Percentiles rank a stretch among this genome's conserved stretches.
Evolutionary conservation across 1,140 invertebrate genomes (phyloP).

Genomic region (Lerema accius): DNA sequence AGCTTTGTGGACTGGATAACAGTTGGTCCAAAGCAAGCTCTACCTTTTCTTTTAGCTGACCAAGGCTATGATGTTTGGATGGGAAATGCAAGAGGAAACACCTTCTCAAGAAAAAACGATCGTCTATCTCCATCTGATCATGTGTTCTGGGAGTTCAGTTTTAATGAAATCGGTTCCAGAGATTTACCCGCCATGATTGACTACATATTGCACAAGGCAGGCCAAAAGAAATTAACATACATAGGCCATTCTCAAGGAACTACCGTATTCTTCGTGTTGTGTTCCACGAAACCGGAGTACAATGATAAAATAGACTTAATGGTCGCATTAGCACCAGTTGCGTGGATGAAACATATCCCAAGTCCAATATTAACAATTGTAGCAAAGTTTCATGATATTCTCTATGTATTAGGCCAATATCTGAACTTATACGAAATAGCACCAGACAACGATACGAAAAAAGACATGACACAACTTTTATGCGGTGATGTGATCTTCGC

Average conservation of each 20-base stretch:
- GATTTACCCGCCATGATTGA: constrained; percentile 87
- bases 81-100: constrained; percentile 87
- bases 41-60: constrained; percentile 67
- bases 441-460: constrained; percentile 36
- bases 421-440: constrained; percentile 26
- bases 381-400: no score
- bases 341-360: constrained; percentile 77
- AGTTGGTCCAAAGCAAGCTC: constrained; percentile 62
- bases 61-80: constrained; percentile 89
- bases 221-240: constrained; percentile 80
- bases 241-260: constrained; percentile 82
- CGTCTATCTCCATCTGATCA: constrained; percentile 52
- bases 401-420: background rate
- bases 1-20: constrained; percentile 82
- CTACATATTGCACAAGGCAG: constrained; percentile 81
- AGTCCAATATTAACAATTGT: constrained; percentile 76
- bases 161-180: constrained; percentile 86
- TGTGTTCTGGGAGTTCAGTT: constrained; percentile 87
- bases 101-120: constrained; percentile 83
- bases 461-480: constrained; percentile 66
- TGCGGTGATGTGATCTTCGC: constrained; percentile 70
- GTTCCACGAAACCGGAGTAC: constrained; percentile 83
- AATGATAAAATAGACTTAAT: constrained; percentile 83
- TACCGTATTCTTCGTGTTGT: constrained; percentile 78
- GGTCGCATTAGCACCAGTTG: constrained; percentile 85